phyloP scores from a whole-genome alignment of 2,888 invertebrate species.

The Pollenia amentaria region DNA sequence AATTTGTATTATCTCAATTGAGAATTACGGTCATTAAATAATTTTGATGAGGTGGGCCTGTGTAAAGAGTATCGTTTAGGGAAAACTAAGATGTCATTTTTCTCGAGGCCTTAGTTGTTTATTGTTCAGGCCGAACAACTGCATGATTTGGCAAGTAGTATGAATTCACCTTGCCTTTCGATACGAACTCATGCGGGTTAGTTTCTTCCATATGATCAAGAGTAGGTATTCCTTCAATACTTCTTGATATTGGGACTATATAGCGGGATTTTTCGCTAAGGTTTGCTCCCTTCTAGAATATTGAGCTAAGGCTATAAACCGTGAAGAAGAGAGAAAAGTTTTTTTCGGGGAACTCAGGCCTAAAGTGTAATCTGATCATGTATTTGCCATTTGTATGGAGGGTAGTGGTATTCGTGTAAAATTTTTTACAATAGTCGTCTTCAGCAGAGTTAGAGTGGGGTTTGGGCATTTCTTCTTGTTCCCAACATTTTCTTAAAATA shows the following conservation, averaged over 20 bases:
- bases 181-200: background rate
- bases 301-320: background rate
- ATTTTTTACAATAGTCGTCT: background rate
- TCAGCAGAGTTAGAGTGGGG: background rate
- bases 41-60: slow-evolving; percentile 62
- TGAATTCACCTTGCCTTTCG: background rate
- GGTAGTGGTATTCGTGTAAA: slow-evolving; percentile 12
- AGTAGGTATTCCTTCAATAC: slow-evolving; percentile 36
- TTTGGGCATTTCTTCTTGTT: slow-evolving; percentile 25
- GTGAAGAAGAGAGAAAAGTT: background rate
- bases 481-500: slow-evolving; percentile 27
- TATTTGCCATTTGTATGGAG: slow-evolving; percentile 7
- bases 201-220: slow-evolving; percentile 20
- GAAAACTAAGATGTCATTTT: background rate
- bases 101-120: slow-evolving; percentile 63
- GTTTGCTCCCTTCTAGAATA: slow-evolving; percentile 23
- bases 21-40: slow-evolving; percentile 56
- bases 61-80: slow-evolving; percentile 62
- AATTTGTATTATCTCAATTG: slow-evolving; percentile 50
- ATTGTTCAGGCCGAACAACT: slow-evolving; percentile 58
- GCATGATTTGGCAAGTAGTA: slow-evolving; percentile 72
- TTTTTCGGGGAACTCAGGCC: background rate
- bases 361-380: slow-evolving; percentile 38
- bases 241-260: background rate
- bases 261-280: background rate